phyloP scores from a whole-genome alignment of 2,888 invertebrate genomes.

The Carabus problematicus region DNA sequence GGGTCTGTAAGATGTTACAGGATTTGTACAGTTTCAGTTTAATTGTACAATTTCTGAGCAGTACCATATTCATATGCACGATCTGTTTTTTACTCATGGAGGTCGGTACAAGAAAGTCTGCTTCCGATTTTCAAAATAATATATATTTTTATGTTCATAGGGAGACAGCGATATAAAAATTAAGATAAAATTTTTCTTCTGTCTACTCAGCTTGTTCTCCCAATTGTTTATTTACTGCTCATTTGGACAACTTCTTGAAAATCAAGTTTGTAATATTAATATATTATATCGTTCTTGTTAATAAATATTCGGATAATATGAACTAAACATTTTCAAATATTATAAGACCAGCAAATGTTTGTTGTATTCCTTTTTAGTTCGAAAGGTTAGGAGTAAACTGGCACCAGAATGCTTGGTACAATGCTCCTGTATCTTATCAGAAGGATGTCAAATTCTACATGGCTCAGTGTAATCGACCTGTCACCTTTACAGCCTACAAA shows the following conservation, averaged over 20 bases:
- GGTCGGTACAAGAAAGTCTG: neutral
- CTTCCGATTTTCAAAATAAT: slow-evolving; percentile 3
- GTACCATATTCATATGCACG: slow-evolving; percentile 10
- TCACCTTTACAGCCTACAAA: slow-evolving; percentile 23
- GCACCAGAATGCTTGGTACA: slow-evolving; percentile 4
- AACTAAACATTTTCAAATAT: too few relatives aligned
- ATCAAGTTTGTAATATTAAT: slow-evolving; percentile 9
- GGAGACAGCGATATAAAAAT: too few relatives aligned
- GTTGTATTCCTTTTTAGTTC: slow-evolving; percentile 13
- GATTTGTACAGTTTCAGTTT: slow-evolving; percentile 18
- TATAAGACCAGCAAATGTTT: neutral
- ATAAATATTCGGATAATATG: too few relatives aligned
- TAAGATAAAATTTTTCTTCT: neutral
- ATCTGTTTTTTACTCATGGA: slow-evolving; percentile 19
- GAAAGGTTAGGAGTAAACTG: neutral
- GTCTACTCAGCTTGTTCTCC: neutral
- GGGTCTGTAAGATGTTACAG: slow-evolving; percentile 11
- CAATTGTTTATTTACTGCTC: slow-evolving; percentile 23
- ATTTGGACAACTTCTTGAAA: slow-evolving; percentile 27
- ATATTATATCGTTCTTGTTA: too few relatives aligned
- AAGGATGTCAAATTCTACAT: slow-evolving; percentile 18
- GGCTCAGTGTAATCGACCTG: neutral
- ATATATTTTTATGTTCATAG: too few relatives aligned
- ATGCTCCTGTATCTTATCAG: slow-evolving; percentile 23
- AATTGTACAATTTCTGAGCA: slow-evolving; percentile 18